Evolutionary conservation across 2,113 vertebrate genomes (phyloP).

Genomic region (Hiodon alosoides): DNA sequence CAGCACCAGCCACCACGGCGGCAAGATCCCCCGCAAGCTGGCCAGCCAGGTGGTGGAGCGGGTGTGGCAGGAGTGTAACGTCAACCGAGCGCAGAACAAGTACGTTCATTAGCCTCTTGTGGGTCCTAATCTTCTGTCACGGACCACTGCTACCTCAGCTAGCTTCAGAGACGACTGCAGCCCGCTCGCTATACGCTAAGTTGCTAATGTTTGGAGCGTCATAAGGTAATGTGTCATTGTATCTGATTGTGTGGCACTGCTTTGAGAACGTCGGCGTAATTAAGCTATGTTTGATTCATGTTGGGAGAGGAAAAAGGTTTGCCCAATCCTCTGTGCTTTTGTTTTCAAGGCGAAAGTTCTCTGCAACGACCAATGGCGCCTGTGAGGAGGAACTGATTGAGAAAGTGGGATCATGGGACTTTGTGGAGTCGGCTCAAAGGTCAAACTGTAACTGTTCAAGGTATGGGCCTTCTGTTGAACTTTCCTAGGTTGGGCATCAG

Average conservation of each 20-base stretch:
- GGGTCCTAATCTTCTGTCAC: background rate
- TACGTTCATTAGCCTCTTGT: constrained; percentile 47
- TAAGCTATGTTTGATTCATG: no score
- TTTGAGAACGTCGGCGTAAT: background rate
- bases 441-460: constrained; percentile 90
- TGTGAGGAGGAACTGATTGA: constrained; percentile 77
- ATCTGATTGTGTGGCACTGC: background rate
- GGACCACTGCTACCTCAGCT: background rate
- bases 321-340: background rate
- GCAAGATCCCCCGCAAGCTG: constrained; percentile 84
- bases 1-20: constrained; percentile 89
- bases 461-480: constrained; percentile 46
- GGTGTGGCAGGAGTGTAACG: constrained; percentile 98
- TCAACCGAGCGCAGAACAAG: constrained; percentile 95
- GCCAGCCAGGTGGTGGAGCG: constrained; percentile 89
- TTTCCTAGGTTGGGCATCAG: background rate
- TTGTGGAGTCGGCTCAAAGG: constrained; percentile 86
- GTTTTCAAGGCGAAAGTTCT: constrained; percentile 79
- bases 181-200: background rate
- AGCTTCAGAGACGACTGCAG: background rate
- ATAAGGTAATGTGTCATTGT: background rate
- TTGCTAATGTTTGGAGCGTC: background rate
- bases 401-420: constrained; percentile 84
- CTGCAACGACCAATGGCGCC: constrained; percentile 76
- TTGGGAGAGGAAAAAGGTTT: background rate